Evolutionary conservation across 2,888 invertebrate species (phyloP).

Genomic region (Molorchus minor): DNA sequence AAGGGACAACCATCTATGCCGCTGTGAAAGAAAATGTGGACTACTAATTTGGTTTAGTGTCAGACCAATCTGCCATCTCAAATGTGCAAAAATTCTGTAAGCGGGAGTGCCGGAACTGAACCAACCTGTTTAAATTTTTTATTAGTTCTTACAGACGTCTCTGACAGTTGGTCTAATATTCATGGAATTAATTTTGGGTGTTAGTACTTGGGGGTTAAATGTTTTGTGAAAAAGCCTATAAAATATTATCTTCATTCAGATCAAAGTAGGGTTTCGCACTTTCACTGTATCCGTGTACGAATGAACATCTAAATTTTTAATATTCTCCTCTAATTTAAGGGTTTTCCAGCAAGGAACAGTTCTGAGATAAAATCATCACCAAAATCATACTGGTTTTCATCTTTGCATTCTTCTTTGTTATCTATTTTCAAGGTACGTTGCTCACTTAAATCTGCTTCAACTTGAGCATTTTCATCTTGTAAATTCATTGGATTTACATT

Average conservation of each 20-base stretch:
- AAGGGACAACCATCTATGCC: no score
- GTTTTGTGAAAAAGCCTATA: no score
- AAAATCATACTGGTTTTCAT: slow-evolving; percentile 47
- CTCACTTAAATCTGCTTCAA: slow-evolving; percentile 7
- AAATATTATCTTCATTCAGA: slow-evolving; percentile 63
- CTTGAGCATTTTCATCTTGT: slow-evolving; percentile 19
- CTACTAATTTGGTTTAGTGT: no score
- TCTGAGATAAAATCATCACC: slow-evolving; percentile 50
- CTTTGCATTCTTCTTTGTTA: slow-evolving; percentile 47
- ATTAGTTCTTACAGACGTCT: no score
- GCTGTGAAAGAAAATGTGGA: no score
- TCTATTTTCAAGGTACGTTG: slow-evolving; percentile 38
- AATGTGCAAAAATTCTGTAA: no score
- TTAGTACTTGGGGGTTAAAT: no score
- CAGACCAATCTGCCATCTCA: no score
- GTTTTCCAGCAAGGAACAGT: slow-evolving; percentile 54
- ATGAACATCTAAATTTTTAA: slow-evolving; percentile 53
- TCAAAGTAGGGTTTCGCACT: slow-evolving; percentile 69
- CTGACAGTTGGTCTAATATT: no score
- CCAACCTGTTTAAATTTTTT: no score
- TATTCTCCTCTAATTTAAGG: slow-evolving; percentile 55
- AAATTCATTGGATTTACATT: slow-evolving; percentile 19
- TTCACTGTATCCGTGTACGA: slow-evolving; percentile 53
- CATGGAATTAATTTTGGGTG: no score
- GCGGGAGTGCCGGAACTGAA: no score